Percentiles rank a stretch among this genome's conserved stretches.
Evolutionary conservation across 2,888 invertebrate genomes (phyloP).

Genomic region (Teleogryllus oceanicus): DNA sequence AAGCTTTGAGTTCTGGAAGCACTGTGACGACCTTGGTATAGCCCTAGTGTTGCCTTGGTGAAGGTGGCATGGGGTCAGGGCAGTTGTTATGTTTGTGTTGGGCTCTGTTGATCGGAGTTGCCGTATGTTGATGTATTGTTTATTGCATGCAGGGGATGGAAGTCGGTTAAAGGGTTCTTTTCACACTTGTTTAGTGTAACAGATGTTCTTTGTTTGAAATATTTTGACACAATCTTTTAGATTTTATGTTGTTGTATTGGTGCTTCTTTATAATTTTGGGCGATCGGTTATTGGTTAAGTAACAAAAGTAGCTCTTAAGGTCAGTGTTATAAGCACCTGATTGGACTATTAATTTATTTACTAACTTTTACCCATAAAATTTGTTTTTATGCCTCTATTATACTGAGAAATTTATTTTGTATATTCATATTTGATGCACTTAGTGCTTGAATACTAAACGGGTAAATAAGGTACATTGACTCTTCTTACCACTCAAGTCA

Average conservation of each 20-base stretch:
- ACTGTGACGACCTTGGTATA: background rate
- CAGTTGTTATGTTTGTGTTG: slow-evolving; percentile 20
- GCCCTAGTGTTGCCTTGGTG: slow-evolving; percentile 4
- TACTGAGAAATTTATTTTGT: slow-evolving; percentile 29
- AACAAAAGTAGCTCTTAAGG: slow-evolving; percentile 36
- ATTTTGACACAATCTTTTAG: slow-evolving; percentile 30
- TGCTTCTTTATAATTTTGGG: slow-evolving; percentile 36
- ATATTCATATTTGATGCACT: slow-evolving; percentile 32
- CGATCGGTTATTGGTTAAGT: slow-evolving; percentile 34
- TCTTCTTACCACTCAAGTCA: slow-evolving; percentile 23
- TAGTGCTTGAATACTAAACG: slow-evolving; percentile 36
- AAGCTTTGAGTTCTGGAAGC: slow-evolving; percentile 19
- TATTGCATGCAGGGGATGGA: slow-evolving; percentile 36
- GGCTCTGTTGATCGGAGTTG: slow-evolving; percentile 35
- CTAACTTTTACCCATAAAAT: slow-evolving; percentile 34
- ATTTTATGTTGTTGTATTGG: slow-evolving; percentile 34
- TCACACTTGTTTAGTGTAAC: slow-evolving; percentile 34
- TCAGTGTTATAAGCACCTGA: slow-evolving; percentile 32
- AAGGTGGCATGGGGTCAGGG: background rate
- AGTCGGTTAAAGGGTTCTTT: slow-evolving; percentile 37
- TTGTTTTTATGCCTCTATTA: slow-evolving; percentile 32
- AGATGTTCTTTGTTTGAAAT: slow-evolving; percentile 34
- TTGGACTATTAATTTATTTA: slow-evolving; percentile 32
- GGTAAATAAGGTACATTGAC: slow-evolving; percentile 33
- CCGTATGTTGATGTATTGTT: slow-evolving; percentile 34